Base-by-base conservation (phyloP, 2,888 invertebrate genomes). In the Abrostola triplasia region DNA sequence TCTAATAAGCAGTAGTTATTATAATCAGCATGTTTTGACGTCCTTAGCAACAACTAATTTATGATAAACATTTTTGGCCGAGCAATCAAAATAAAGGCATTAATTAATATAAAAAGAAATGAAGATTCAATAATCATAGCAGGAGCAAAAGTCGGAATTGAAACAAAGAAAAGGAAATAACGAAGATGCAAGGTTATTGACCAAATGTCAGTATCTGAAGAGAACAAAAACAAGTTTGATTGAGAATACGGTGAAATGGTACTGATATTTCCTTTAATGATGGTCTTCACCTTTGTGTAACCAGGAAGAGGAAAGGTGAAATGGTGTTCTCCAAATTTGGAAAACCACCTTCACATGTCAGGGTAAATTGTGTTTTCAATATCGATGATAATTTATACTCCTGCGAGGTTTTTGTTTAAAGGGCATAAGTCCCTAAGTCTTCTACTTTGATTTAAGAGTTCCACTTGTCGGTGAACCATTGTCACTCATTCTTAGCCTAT, bases 301-400 rank as follows among this genome's bases (percentile, higher is more conserved):
- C 24, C 12, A 76, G 73, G 73, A 73, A 76, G 51, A 58, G 51
- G 65, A 64, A 55, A 24, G 36, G 2, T 49, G 52, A 70, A 64
- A 64, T 56, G 44, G 5, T 35, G 49, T 36, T 47, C 44, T 5
- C 44, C 44, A 47, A 24, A 13, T 49, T n/a, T 49, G 49, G 35
- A 36, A 36, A 11, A 24, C 2, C 24, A 49, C n/a, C 13, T 47
- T 24, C 24, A 13, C 24, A 24, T 24, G 12, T 47, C 24, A 24
- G 13, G 9, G 24, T 47, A 24, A 13, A 47, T 44, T 24, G 24
- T 24, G 24, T 24, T 24, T 24, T 2, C 4, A 24, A 24, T 24
- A 24, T 24, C 24, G 24, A 24, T 24, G 24, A 24, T 24, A 24
- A 1, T 24, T 24, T 24, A 4, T 24, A 24, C 24, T 24, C 24